Conservation (phyloP, 2,888 invertebrate genomes). For the Poecilobothrus nobilitatus region DNA sequence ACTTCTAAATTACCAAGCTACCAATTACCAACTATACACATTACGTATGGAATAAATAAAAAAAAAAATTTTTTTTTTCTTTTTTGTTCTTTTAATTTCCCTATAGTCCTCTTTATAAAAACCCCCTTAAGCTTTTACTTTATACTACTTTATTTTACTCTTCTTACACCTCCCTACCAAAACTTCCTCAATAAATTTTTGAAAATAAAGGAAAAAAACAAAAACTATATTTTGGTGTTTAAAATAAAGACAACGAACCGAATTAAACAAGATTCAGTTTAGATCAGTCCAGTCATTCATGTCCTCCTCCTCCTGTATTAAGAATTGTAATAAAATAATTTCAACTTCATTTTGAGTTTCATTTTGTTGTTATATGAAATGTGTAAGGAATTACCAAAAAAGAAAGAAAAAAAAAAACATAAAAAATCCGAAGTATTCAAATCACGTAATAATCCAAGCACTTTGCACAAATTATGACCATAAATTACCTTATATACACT, state of each 20-base stretch:
- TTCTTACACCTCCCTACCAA: too few relatives aligned
- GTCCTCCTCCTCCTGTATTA: neutral
- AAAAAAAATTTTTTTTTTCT: neutral
- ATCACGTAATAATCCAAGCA: slow-evolving; percentile 6
- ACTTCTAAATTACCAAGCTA: neutral
- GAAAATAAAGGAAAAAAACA: too few relatives aligned
- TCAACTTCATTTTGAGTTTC: neutral
- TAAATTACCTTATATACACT: neutral
- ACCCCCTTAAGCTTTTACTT: too few relatives aligned
- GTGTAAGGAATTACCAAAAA: too few relatives aligned
- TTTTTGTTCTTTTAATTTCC: neutral
- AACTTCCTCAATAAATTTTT: too few relatives aligned
- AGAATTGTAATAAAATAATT: neutral
- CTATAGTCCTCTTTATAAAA: neutral
- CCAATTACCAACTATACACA: too few relatives aligned
- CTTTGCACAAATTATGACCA: slow-evolving; percentile 6
- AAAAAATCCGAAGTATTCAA: neutral
- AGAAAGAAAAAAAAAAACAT: too few relatives aligned
- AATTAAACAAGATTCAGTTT: too few relatives aligned
- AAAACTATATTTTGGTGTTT: too few relatives aligned
- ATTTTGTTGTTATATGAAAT: too few relatives aligned
- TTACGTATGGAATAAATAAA: neutral
- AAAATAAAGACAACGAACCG: too few relatives aligned
- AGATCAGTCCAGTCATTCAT: neutral
- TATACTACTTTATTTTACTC: too few relatives aligned